Percentiles rank a stretch among this genome's conserved stretches.
Conservation (phyloP, 2,113 vertebrate species). For the Damaliscus lunatus region DNA sequence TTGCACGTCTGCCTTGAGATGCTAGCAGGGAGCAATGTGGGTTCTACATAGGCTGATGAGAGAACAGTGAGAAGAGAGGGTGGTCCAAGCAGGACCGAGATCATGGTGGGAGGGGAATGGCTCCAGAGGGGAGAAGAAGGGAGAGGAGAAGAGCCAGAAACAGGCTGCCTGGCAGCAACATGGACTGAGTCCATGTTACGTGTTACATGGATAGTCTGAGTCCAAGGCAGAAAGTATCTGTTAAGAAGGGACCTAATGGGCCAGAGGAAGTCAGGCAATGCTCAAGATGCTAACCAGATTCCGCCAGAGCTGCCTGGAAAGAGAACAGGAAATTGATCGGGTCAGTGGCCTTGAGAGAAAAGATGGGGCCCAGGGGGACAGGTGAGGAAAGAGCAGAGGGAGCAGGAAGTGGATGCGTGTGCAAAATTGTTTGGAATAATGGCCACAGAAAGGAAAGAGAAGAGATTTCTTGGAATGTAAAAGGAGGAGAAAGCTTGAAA, state of each 20-base stretch:
- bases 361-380: background rate
- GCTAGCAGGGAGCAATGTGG: background rate
- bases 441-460: background rate
- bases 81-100: background rate
- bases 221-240: too few relatives aligned
- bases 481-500: background rate
- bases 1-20: background rate
- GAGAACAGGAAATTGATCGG: background rate
- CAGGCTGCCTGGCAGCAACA: background rate
- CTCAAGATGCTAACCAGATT: background rate
- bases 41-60: background rate
- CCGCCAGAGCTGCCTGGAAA: background rate
- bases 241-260: background rate
- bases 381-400: background rate
- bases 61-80: background rate
- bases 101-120: background rate
- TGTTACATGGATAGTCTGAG: background rate
- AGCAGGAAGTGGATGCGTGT: background rate
- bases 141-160: background rate
- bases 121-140: background rate
- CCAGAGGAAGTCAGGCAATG: background rate
- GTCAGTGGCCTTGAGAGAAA: background rate
- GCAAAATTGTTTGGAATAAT: background rate
- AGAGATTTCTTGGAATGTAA: background rate
- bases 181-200: background rate